Percentiles rank a stretch among this genome's conserved stretches.
Conservation (phyloP, 2,797 vertebrate genomes). For the Silurus aristotelis region DNA sequence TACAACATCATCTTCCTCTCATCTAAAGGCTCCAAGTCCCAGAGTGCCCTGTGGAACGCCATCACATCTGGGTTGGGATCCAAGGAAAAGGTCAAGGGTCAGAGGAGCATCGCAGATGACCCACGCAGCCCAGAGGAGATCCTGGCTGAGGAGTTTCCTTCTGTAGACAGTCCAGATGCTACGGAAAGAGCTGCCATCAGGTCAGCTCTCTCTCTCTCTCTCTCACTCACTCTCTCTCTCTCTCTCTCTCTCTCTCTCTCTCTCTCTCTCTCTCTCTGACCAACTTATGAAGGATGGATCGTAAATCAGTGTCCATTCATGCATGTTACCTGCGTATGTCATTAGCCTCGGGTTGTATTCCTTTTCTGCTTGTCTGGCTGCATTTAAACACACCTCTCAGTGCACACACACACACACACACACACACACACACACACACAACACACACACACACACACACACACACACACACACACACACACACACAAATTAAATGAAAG, state of each 20-base stretch:
- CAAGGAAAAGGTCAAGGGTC: conserved; percentile 80
- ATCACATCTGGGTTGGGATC: conserved; percentile 83
- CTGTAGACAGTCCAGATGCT: conserved; percentile 85
- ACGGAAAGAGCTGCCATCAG: conserved; percentile 90
- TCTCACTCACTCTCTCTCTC: conserved; percentile 4
- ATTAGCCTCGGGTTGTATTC: neutral
- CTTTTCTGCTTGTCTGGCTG: conserved; percentile 1
- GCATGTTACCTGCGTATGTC: conserved; percentile 8
- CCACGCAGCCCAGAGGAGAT: conserved; percentile 87
- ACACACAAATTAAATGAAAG: neutral
- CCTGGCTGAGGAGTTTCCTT: conserved; percentile 85
- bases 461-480: conserved; percentile 23
- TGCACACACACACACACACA: conserved; percentile 1
- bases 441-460: conserved; percentile 8
- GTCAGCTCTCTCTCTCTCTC: conserved; percentile 50
- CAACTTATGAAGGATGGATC: neutral
- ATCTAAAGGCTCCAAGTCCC: conserved; percentile 89
- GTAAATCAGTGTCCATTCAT: conserved; percentile 9
- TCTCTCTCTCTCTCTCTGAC: neutral
- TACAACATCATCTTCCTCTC: neutral
- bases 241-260: neutral
- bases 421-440: conserved; percentile 24
- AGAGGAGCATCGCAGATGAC: conserved; percentile 76
- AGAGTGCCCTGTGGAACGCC: conserved; percentile 89
- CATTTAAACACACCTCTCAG: neutral